A percentile compares a stretch with the other conserved stretches of the same genome.
Conservation (phyloP, 2,888 invertebrate species). For the Scaptomyza flava region DNA sequence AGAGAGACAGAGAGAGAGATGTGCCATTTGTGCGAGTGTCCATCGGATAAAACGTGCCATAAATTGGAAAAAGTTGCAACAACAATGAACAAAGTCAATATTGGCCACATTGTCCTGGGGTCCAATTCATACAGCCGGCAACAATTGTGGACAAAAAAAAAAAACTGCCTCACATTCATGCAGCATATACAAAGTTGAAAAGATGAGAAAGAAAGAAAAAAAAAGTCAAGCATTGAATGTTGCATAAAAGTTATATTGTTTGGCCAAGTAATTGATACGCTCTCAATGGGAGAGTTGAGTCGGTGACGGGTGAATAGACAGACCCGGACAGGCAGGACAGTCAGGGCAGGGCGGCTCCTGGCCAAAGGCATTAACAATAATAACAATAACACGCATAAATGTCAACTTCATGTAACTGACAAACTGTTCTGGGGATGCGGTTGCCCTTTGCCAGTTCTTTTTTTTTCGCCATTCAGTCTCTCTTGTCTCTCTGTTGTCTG, state of each 20-base stretch:
- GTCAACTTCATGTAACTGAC: slow-evolving; percentile 72
- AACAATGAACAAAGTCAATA: slow-evolving; percentile 52
- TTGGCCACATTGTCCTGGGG: slow-evolving; percentile 44
- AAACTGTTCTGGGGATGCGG: slow-evolving; percentile 41
- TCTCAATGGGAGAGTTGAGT: slow-evolving; percentile 47
- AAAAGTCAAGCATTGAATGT: slow-evolving; percentile 52
- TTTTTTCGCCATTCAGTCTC: slow-evolving; percentile 19
- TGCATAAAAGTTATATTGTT: slow-evolving; percentile 70
- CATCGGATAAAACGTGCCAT: slow-evolving; percentile 53
- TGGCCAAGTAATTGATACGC: slow-evolving; percentile 77
- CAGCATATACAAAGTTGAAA: slow-evolving; percentile 18
- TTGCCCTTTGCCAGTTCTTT: slow-evolving; percentile 33
- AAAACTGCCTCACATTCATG: slow-evolving; percentile 22
- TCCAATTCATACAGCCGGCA: slow-evolving; percentile 35
- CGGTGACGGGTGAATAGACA: slow-evolving; percentile 24
- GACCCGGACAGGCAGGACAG: slow-evolving; percentile 10
- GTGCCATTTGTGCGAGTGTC: slow-evolving; percentile 24
- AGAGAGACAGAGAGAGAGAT: not conserved
- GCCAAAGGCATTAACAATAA: slow-evolving; percentile 53
- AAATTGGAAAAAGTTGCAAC: slow-evolving; percentile 62
- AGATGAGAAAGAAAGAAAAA: slow-evolving; percentile 10
- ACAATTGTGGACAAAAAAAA: slow-evolving; percentile 33
- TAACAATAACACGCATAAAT: slow-evolving; percentile 64
- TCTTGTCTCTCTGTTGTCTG: slow-evolving; percentile 17
- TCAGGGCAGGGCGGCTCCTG: slow-evolving; percentile 12